Base-by-base conservation (phyloP, 2,113 vertebrate species). In the Sturnus vulgaris region DNA sequence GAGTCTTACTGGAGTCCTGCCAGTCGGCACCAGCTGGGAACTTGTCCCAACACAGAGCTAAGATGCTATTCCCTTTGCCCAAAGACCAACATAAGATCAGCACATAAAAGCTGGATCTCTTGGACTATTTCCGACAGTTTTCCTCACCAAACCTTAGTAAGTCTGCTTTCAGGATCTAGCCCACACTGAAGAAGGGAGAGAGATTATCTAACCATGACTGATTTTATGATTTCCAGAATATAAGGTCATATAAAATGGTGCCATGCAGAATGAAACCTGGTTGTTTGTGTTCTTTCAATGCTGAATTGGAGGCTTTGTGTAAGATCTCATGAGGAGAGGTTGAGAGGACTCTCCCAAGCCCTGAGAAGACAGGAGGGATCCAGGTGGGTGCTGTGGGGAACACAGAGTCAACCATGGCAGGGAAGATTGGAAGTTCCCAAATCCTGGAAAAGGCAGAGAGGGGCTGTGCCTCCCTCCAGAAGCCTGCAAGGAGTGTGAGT, bases 371-470 rank as follows among this genome's bases (percentile, higher is more conserved):
- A n/a, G 12, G 3, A 42, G 5, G 24, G n/a, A 42, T 16, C 19
- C 9, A 15, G 10, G 44, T 1, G 1, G 22, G 35, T 20, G 23
- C 20, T 59, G 24, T n/a, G 39, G 52, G 18, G 13, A 24, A 27
- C 3, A 0, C 0, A 0, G 4, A 4, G 5, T 5, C 8, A 50
- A 10, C 24, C 22, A 13, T 6, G 15, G 18, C 27, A 21, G 12
- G 13, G 24, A 44, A 23, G 10, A 22, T 2, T 39, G 53, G 25
- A 50, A 35, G 11, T 31, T 47, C 72, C 46, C 42, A 15, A 2
- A 57, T 49, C 28, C 66, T 82, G 27, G n/a, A 22, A 33, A 47
- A 24, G 40, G 7, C 33, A 42, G 15, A 20, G 44, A 21, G 9
- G 8, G 17, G 7, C 70, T 82, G 33, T 40, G 25, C 25, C 10